Conservation (phyloP, 35 echinoderm and acorn worm species). For the Ophiothrix spiculata region DNA sequence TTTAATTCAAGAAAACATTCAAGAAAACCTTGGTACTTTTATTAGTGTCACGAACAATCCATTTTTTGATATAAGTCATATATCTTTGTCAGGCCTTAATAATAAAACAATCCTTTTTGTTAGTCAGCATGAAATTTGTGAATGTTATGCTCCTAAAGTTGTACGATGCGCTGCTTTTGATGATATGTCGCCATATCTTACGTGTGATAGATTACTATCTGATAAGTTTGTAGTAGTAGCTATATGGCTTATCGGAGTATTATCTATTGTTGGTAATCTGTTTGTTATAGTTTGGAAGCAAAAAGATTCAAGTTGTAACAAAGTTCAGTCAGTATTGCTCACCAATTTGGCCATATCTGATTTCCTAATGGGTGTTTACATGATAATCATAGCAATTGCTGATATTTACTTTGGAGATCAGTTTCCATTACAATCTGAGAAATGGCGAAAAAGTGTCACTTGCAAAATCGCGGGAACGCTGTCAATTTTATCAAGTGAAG, state of each 20-base stretch:
- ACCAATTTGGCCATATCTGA: neutral
- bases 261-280: constrained; percentile 64
- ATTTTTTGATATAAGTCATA: neutral
- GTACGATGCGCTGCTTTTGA: no score
- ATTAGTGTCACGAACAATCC: neutral
- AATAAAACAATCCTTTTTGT: neutral
- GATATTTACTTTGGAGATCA: constrained; percentile 17
- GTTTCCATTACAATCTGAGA: neutral
- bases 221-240: no score
- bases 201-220: no score
- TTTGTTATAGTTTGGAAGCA: constrained; percentile 70
- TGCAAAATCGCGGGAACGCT: constrained; percentile 19
- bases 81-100: neutral
- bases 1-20: no score
- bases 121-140: no score
- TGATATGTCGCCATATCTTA: no score
- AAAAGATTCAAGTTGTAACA: constrained; percentile 3
- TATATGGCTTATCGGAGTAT: constrained; percentile 75
- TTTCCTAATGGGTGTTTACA: constrained; percentile 16
- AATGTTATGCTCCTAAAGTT: no score
- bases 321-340: neutral
- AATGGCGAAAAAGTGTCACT: neutral
- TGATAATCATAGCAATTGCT: constrained; percentile 21
- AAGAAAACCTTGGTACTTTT: neutral
- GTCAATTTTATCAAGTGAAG: constrained; percentile 22